Evolutionary conservation across 2,888 invertebrate genomes (phyloP).

Genomic region (Drosophila leonis): DNA sequence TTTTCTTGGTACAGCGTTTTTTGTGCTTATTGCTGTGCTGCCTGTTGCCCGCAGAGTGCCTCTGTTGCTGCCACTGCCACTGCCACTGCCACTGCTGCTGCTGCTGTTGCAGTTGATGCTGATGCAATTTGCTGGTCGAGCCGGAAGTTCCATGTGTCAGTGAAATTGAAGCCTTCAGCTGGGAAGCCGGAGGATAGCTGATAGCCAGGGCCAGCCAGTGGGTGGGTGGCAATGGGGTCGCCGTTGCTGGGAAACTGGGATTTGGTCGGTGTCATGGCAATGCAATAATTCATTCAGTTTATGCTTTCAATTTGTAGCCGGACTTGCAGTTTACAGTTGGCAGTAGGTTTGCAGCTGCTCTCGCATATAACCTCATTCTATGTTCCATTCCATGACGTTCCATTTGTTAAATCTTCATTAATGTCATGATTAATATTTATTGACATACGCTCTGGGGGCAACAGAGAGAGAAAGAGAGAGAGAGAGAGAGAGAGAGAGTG

Average conservation of each 20-base stretch:
- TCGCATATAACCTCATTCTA: background rate
- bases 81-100: constrained; percentile 30
- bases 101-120: constrained; percentile 19
- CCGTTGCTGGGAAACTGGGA: constrained; percentile 6
- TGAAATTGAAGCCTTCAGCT: constrained; percentile 53
- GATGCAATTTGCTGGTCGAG: constrained; percentile 74
- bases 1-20: constrained; percentile 11
- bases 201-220: background rate
- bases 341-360: constrained; percentile 13
- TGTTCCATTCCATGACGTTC: background rate
- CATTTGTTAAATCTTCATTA: constrained; percentile 80
- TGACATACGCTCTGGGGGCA: constrained; percentile 38
- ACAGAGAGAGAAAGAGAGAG: no score
- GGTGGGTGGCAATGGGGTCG: background rate
- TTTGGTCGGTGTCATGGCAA: constrained; percentile 37
- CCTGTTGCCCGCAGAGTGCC: constrained; percentile 33
- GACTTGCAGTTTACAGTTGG: constrained; percentile 19
- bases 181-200: constrained; percentile 9
- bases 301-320: constrained; percentile 37
- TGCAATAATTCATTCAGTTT: constrained; percentile 51
- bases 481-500: background rate
- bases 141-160: constrained; percentile 79
- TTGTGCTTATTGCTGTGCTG: constrained; percentile 22
- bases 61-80: background rate
- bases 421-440: constrained; percentile 83